A percentile compares a stretch with the other conserved stretches of the same genome.
These are phyloP conservation scores for Polypterus bichir DNA, from an alignment of 2,113 vertebrate species.

Conservation along the genomic window DNA sequence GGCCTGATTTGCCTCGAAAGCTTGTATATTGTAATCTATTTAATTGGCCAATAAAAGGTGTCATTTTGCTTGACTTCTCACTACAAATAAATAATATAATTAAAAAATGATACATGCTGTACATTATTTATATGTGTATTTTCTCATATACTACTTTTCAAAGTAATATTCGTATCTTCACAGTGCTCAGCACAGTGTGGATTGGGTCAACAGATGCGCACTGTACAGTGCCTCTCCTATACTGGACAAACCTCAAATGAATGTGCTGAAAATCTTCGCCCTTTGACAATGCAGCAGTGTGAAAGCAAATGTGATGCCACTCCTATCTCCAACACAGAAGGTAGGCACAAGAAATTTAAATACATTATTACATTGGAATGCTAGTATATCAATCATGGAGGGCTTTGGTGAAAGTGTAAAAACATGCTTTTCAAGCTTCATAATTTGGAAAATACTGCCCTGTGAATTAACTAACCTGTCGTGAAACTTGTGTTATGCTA, in stretches of 20 bases:
- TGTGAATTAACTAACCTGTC: too few species aligned
- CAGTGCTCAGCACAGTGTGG: conserved; percentile 95
- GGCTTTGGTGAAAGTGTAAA: too few species aligned
- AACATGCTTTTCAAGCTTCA: too few species aligned
- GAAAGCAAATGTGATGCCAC: conserved; percentile 92
- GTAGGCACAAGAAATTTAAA: conserved; percentile 42
- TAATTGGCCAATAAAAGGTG: too few species aligned
- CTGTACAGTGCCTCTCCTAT: conserved; percentile 88
- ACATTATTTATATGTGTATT: neutral
- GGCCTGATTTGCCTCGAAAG: too few species aligned
- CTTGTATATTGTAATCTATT: neutral
- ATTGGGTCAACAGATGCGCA: conserved; percentile 88
- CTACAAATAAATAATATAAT: neutral
- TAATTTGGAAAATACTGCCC: too few species aligned
- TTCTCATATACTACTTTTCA: neutral
- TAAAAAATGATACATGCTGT: neutral
- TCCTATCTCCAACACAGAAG: conserved; percentile 78
- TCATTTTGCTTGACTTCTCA: too few species aligned
- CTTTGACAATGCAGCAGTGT: conserved; percentile 85
- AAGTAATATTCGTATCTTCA: neutral
- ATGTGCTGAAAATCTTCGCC: conserved; percentile 69
- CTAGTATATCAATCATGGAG: too few species aligned
- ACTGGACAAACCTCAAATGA: conserved; percentile 83
- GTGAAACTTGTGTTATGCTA: too few species aligned
- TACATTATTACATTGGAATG: too few species aligned